Conservation (phyloP, 2,113 vertebrate genomes). For the Laticauda colubrina region DNA sequence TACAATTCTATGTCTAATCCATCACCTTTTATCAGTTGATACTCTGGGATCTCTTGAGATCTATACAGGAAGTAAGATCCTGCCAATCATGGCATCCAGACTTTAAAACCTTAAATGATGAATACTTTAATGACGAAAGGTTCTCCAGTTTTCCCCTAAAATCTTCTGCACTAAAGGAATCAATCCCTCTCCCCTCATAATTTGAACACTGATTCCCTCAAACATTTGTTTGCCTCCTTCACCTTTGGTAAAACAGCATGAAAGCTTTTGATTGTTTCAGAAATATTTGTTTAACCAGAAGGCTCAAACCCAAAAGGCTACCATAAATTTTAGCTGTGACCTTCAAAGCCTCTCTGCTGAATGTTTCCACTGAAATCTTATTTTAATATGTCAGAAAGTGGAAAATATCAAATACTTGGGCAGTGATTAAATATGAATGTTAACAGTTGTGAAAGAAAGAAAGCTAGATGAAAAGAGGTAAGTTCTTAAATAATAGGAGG, state of each 20-base stretch:
- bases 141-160: background rate
- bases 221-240: background rate
- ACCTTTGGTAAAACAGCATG: background rate
- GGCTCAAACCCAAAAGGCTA: background rate
- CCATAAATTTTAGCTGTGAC: background rate
- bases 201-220: background rate
- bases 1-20: background rate
- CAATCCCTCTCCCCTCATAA: background rate
- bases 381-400: background rate
- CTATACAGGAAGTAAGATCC: background rate
- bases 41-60: background rate
- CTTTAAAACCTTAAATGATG: background rate
- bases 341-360: background rate
- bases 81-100: background rate
- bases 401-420: background rate
- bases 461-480: background rate
- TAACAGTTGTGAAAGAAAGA: background rate
- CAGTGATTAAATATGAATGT: background rate
- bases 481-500: background rate
- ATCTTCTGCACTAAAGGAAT: background rate
- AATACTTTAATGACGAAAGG: background rate
- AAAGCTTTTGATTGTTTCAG: background rate
- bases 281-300: background rate
- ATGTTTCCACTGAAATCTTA: background rate
- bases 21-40: background rate